Percentiles rank a stretch among this genome's conserved stretches.
These are phyloP conservation scores for Neoscelio sp. DNA, from an alignment of 2,888 invertebrate species.

Conservation along the genomic window DNA sequence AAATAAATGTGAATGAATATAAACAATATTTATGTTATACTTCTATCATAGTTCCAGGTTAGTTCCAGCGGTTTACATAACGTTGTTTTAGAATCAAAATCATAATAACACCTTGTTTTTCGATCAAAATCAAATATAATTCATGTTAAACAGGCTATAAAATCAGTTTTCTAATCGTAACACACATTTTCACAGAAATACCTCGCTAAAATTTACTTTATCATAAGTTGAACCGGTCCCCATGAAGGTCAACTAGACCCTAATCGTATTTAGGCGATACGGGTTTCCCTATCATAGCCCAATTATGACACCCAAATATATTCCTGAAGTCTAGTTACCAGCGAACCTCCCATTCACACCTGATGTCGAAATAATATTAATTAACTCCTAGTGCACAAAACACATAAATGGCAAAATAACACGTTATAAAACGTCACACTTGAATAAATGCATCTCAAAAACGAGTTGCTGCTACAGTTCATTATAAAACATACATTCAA, in stretches of 20 bases:
- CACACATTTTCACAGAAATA: neutral
- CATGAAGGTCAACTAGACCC: conserved; percentile 22
- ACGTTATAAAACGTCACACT: conserved; percentile 9
- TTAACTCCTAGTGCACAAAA: neutral
- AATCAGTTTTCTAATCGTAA: conserved; percentile 8
- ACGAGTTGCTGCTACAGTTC: conserved; percentile 13
- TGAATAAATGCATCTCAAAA: conserved; percentile 3
- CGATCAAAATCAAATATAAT: conserved; percentile 15
- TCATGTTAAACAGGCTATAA: conserved; percentile 11
- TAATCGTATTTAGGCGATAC: conserved; percentile 14
- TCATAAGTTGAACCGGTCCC: neutral
- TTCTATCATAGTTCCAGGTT: neutral
- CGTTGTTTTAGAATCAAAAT: no score
- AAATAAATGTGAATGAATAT: no score
- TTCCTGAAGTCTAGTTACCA: no score
- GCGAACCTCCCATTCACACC: neutral
- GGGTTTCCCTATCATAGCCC: conserved; percentile 9
- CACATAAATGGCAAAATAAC: conserved; percentile 9
- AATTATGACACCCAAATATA: neutral
- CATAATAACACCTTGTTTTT: conserved; percentile 1
- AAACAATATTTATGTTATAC: conserved; percentile 9
- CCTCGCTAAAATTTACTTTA: conserved; percentile 10
- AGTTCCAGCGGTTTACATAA: conserved; percentile 1
- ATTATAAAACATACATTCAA: conserved; percentile 3
- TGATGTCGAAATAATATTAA: conserved; percentile 7